A percentile compares a stretch with the other conserved stretches of the same genome.
These are phyloP conservation scores for Tachysurus fulvidraco DNA, from an alignment of 2,113 vertebrate genomes.

Conservation along the genomic window DNA sequence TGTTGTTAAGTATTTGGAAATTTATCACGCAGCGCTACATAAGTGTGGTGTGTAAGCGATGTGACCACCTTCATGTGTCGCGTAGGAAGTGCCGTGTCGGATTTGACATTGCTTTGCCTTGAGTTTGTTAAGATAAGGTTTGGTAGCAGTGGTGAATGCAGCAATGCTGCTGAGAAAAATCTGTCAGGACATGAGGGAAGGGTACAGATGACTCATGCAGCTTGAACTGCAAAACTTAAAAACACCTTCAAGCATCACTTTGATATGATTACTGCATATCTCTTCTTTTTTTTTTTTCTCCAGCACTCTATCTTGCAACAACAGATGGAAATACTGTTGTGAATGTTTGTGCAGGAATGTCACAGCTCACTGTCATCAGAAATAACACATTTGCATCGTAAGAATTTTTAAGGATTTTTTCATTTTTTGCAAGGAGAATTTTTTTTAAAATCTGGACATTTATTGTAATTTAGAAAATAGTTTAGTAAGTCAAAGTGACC, in stretches of 20 bases:
- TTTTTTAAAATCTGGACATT: background rate
- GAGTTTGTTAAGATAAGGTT: background rate
- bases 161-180: background rate
- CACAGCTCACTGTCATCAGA: background rate
- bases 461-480: background rate
- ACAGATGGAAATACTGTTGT: slow-evolving; percentile 9
- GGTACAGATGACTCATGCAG: background rate
- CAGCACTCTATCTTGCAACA: slow-evolving; percentile 8
- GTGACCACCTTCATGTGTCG: background rate
- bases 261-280: slow-evolving; percentile 24
- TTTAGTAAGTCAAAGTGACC: background rate
- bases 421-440: background rate
- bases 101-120: background rate
- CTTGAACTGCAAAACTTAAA: slow-evolving; percentile 9
- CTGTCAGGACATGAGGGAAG: background rate
- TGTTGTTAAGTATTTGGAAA: background rate
- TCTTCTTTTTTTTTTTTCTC: background rate
- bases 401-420: background rate
- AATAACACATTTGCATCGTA: background rate
- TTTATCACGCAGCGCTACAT: background rate
- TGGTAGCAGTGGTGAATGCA: background rate
- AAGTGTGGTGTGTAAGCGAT: background rate
- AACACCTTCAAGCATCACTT: slow-evolving; percentile 16
- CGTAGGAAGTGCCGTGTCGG: background rate
- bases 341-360: background rate